These are phyloP conservation scores for Volucella inanis DNA, from an alignment of 2,888 invertebrate genomes.

Conservation along the genomic window DNA sequence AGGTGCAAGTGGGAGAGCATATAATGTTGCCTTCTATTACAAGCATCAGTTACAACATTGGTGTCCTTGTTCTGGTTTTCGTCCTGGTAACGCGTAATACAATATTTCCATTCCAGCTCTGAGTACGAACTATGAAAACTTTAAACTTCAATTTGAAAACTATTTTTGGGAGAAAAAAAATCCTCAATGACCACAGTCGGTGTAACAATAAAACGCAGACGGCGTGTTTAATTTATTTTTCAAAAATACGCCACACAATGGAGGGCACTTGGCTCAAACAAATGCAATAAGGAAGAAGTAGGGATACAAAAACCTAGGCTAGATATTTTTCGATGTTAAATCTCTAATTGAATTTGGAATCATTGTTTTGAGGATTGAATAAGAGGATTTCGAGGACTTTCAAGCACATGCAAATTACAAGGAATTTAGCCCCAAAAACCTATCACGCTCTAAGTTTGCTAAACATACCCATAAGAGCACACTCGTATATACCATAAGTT, in stretches of 20 bases:
- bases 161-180: constrained; percentile 22
- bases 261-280: constrained; percentile 17
- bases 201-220: constrained; percentile 54
- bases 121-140: neutral
- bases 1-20: constrained; percentile 34
- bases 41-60: constrained; percentile 23
- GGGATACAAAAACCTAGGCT: neutral
- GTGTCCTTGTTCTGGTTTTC: no score
- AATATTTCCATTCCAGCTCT: constrained; percentile 8
- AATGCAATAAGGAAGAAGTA: constrained; percentile 16
- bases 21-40: constrained; percentile 13
- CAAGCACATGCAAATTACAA: neutral
- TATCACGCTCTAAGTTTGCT: neutral
- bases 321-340: constrained; percentile 5
- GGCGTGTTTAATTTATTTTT: constrained; percentile 66
- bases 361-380: constrained; percentile 1
- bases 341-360: constrained; percentile 15
- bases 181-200: constrained; percentile 34
- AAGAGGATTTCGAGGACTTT: neutral
- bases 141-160: constrained; percentile 21
- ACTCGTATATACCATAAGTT: constrained; percentile 21
- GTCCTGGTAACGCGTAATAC: constrained; percentile 4
- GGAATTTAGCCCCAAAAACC: neutral
- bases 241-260: constrained; percentile 25
- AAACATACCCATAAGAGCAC: neutral